Evolutionary conservation across 2,888 invertebrate genomes (phyloP), one percentile per base, ranked within the genome.

Genomic region (Hypercompe scribonia): DNA sequence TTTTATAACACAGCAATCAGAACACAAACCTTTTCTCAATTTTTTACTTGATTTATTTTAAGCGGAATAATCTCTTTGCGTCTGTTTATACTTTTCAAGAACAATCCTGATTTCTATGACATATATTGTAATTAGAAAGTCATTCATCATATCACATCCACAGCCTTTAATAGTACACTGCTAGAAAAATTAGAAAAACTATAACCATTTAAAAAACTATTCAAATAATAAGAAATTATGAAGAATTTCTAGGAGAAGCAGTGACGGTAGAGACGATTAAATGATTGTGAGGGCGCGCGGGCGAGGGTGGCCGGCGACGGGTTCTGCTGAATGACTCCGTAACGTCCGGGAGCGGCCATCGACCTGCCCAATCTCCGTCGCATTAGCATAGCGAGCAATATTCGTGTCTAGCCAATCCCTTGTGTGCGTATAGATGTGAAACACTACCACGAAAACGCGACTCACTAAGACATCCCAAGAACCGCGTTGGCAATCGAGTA

Each of bases 361-460:
- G 96, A 96, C 96, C 96, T 95, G 93, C 94, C 96, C 96, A 95
- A 96, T 96, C 96, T 95, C 95, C 92, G 92, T 91, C 91, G 95
- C 96, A 96, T 96, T 96, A 95, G 95, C 96, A 95, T 95, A 93
- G 95, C 95, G 91, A 93, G 94, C 95, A 94, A 95, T 94, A 94
- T 94, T 93, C 92, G 90, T 92, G 92, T 92, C 91, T 93, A 92
- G 89, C 88, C 86, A 89, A 89, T 88, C 88, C 88, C 86, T 82
- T 83, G 89, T 88, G 87, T 89, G 93, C 83, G 88, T 89, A 86
- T 83, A 86, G 79, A 84, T 81, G 76, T 81, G 80, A 50, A 76
- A 50, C 71, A 73, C 73, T 84, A 89, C 85, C 64, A 84, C 42
- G 33, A 61, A 21, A 34, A 11, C 33, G 21, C 61, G 73, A 74